These are phyloP conservation scores for Tiphia femorata DNA, from an alignment of 2,888 invertebrate species.

Conservation along the genomic window DNA sequence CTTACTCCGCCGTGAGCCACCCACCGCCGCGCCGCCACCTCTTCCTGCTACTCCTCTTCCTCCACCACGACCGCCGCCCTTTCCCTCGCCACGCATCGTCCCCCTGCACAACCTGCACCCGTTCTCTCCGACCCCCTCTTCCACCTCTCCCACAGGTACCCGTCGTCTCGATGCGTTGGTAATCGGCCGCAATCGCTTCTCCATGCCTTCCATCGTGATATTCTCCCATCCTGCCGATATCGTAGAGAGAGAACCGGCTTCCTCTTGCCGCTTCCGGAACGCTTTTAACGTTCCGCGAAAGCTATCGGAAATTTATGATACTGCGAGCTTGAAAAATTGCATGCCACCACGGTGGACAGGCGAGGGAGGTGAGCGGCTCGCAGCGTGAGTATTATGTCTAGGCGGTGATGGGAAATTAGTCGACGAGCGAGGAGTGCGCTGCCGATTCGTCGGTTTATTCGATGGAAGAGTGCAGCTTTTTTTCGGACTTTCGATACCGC, in stretches of 20 bases:
- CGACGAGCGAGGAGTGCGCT: too few species aligned
- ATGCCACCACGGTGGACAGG: background rate
- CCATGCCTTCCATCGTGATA: slow-evolving; percentile 17
- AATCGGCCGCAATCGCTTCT: slow-evolving; percentile 40
- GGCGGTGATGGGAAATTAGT: too few species aligned
- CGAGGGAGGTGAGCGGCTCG: background rate
- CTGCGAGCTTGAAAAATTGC: slow-evolving; percentile 1
- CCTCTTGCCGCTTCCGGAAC: slow-evolving; percentile 12
- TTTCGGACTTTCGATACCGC: too few species aligned
- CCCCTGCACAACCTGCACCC: too few species aligned
- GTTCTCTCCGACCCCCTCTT: too few species aligned
- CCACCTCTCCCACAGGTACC: slow-evolving; percentile 11
- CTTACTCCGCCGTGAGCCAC: slow-evolving; percentile 57
- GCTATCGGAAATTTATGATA: slow-evolving; percentile 15
- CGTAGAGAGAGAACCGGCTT: background rate
- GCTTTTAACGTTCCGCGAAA: slow-evolving; percentile 20
- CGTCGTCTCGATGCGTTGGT: slow-evolving; percentile 44
- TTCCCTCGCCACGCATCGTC: background rate
- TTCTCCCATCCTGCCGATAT: slow-evolving; percentile 6
- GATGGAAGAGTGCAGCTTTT: too few species aligned
- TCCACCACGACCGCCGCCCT: slow-evolving; percentile 6
- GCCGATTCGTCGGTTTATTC: too few species aligned
- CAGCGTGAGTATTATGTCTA: too few species aligned
- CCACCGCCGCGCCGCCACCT: slow-evolving; percentile 37
- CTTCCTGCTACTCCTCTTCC: slow-evolving; percentile 22